phyloP scores from a whole-genome alignment of 1,140 invertebrate genomes.

The Akabosia matsudoensis region DNA sequence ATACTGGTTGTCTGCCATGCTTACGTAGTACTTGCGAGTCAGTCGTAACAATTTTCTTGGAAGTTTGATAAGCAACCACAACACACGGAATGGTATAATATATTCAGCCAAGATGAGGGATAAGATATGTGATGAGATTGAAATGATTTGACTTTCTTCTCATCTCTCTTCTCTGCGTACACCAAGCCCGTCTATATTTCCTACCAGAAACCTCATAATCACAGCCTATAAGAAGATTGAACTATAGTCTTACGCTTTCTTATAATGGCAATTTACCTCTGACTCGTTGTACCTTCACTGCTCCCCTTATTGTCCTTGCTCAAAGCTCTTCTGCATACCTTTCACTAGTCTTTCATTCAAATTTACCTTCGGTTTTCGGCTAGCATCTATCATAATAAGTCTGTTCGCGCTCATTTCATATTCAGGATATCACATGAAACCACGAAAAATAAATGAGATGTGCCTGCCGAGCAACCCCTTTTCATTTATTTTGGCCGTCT shows the following conservation, averaged over 20 bases:
- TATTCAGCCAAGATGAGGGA: neutral
- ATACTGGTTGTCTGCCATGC: no score
- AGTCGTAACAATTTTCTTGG: neutral
- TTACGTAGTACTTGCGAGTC: no score
- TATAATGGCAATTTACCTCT: constrained; percentile 1
- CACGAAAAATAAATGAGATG: constrained; percentile 17
- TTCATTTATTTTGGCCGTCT: neutral
- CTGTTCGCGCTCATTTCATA: constrained; percentile 4
- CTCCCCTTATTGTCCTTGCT: neutral
- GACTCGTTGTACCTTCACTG: neutral
- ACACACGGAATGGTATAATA: neutral
- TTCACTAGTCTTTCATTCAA: neutral
- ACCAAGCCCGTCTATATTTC: no score
- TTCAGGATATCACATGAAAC: constrained; percentile 12
- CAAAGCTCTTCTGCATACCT: neutral
- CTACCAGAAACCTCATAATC: no score
- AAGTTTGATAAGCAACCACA: neutral
- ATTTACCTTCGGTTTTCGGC: neutral
- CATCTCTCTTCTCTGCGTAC: neutral
- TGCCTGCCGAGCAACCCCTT: neutral
- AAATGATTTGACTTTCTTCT: constrained; percentile 13
- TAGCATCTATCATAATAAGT: neutral
- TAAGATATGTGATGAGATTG: constrained; percentile 14
- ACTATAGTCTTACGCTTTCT: no score
- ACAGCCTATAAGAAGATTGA: no score